These are phyloP conservation scores for Agrochola litura DNA, from an alignment of 2,888 invertebrate species.

Conservation along the genomic window DNA sequence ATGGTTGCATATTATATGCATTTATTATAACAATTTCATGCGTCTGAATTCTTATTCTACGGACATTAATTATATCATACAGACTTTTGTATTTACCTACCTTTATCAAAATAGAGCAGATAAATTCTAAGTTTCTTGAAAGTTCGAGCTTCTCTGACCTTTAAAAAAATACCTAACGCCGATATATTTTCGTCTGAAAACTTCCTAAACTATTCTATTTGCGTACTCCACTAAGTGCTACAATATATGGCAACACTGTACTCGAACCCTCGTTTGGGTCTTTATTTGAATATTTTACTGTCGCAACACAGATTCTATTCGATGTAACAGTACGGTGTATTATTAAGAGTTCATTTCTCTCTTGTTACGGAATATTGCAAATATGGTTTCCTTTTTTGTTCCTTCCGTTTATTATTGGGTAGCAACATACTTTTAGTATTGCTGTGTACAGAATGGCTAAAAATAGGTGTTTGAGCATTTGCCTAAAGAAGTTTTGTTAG, in stretches of 20 bases:
- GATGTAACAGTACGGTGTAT: conserved; percentile 13
- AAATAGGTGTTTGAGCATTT: not conserved
- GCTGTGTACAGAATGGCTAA: not conserved
- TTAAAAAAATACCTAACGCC: not conserved
- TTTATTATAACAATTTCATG: not conserved
- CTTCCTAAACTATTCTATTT: conserved; percentile 21
- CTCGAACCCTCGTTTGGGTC: conserved; percentile 30
- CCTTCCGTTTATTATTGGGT: not conserved
- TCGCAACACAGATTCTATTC: conserved; percentile 39
- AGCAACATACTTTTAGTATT: conserved; percentile 5
- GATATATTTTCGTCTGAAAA: conserved; percentile 8
- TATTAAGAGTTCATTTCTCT: conserved; percentile 45
- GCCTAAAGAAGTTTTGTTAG: not conserved
- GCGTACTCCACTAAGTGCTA: conserved; percentile 10
- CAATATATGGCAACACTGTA: conserved; percentile 44
- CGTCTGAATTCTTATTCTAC: not conserved
- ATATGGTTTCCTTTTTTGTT: conserved; percentile 22
- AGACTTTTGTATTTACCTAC: not conserved
- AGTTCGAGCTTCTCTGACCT: conserved; percentile 23
- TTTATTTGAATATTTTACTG: conserved; percentile 60
- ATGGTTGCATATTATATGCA: not conserved
- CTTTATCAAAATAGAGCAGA: not conserved
- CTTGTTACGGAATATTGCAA: conserved; percentile 33
- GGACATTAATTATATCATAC: not conserved
- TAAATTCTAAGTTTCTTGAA: not conserved